These are phyloP conservation scores for Acronicta psi DNA, from an alignment of 2,888 invertebrate genomes.

Conservation along the genomic window DNA sequence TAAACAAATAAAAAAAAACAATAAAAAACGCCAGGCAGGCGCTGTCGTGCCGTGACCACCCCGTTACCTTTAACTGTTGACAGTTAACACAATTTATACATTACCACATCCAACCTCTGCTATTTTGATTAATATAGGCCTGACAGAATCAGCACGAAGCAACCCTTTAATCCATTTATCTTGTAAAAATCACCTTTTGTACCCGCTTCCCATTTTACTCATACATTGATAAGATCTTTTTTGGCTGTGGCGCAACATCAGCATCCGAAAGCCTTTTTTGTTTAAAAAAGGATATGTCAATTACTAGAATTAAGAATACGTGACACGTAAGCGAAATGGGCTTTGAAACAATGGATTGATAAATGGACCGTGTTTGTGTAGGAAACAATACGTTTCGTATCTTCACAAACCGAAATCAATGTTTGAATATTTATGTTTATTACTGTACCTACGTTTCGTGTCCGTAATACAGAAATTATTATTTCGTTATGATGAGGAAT, in stretches of 20 bases:
- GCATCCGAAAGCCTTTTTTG: conserved; percentile 40
- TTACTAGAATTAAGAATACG: conserved; percentile 56
- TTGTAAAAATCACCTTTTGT: conserved; percentile 69
- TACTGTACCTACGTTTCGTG: conserved; percentile 2
- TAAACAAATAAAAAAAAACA: conserved; percentile 23
- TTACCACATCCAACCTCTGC: conserved; percentile 65
- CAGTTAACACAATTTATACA: conserved; percentile 79
- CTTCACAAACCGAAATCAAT: conserved; percentile 28
- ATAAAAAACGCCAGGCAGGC: conserved; percentile 1
- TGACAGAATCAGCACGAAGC: conserved; percentile 59
- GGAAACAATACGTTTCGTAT: conserved; percentile 24
- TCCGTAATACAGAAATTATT: no score
- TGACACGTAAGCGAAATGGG: conserved; percentile 46
- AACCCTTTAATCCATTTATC: conserved; percentile 78
- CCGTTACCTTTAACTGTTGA: conserved; percentile 54
- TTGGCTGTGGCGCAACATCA: conserved; percentile 40
- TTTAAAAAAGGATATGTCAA: conserved; percentile 53
- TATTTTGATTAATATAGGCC: conserved; percentile 70
- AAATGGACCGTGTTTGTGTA: conserved; percentile 42
- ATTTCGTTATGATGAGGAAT: no score
- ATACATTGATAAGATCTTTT: conserved; percentile 55
- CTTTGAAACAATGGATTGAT: conserved; percentile 43
- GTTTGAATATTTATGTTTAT: conserved; percentile 22
- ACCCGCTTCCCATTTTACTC: conserved; percentile 63
- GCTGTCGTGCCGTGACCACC: conserved; percentile 2